Evolutionary conservation across 2,888 invertebrate species (phyloP).

Genomic region (Lochmaea crataegi): DNA sequence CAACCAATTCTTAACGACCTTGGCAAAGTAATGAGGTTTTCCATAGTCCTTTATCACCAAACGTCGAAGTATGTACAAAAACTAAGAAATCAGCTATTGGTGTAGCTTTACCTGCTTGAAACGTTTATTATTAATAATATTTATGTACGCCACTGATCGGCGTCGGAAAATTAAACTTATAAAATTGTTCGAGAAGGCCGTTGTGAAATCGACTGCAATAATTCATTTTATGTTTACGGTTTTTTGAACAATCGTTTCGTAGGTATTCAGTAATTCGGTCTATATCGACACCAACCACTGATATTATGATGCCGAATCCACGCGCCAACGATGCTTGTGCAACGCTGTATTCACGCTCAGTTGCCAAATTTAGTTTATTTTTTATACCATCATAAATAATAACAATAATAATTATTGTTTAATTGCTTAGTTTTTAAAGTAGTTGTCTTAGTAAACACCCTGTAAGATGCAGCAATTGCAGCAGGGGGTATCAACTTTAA

Average conservation of each 20-base stretch:
- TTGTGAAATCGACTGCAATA: constrained; percentile 38
- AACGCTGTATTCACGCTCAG: constrained; percentile 14
- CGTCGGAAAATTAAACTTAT: constrained; percentile 27
- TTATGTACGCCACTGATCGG: not conserved
- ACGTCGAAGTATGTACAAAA: too few relatives aligned
- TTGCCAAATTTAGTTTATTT: constrained; percentile 10
- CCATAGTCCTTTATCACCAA: too few relatives aligned
- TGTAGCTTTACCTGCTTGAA: not conserved
- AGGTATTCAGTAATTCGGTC: constrained; percentile 37
- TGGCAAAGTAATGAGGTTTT: too few relatives aligned
- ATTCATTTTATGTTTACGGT: constrained; percentile 43
- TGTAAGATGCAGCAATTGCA: too few relatives aligned
- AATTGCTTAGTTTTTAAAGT: too few relatives aligned
- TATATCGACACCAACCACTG: constrained; percentile 36
- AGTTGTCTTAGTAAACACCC: too few relatives aligned
- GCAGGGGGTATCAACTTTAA: too few relatives aligned
- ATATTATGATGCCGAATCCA: constrained; percentile 33
- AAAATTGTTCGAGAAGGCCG: constrained; percentile 15
- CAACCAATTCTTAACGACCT: too few relatives aligned
- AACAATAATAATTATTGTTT: too few relatives aligned
- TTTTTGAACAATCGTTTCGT: constrained; percentile 39
- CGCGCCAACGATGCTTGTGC: constrained; percentile 25
- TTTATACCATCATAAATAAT: not conserved
- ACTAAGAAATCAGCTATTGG: too few relatives aligned
- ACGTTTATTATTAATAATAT: not conserved